Base-by-base conservation (phyloP, 2,113 vertebrate species). In the Potamarius usumacintae region DNA sequence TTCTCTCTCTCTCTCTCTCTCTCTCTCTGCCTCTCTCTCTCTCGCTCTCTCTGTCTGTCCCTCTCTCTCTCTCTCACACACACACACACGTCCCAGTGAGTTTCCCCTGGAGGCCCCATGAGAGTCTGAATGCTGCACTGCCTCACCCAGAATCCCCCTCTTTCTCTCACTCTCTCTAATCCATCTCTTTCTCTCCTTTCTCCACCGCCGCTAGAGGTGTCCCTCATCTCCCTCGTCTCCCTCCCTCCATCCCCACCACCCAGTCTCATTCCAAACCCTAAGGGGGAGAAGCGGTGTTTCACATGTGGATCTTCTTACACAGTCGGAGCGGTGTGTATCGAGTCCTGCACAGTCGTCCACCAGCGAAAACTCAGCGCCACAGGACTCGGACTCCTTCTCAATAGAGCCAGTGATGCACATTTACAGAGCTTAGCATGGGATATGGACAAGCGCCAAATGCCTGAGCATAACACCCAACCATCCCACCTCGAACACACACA, bases 51-150 rank as follows among this genome's bases (percentile, higher is more conserved):
- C 7, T 12, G n/a, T n/a, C n/a, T n/a, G n/a, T n/a, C n/a, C n/a
- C n/a, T 1, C 65, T 11, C 10, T 4, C 67, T 30, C 67, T 30
- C 67, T 15, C 69, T 57, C 5, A 4, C 14, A 57, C 77, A 79
- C 52, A 79, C 77, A 79, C 77, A 57, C 77, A 79, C 2, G 18
- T 22, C 27, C 27, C 8, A 30, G 27, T 34, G 27, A 30, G 78
- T 42, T 81, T 81, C 30, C 57, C 79, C 57, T 62, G 79, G 57
- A 81, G 79, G 79, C 79, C 79, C 57, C 79, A 81, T 34, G 79
- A 81, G 79, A 57, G 15, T 4, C 79, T 81, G 57, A 81, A 81
- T 81, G 79, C 79, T 57, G 55, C 79, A 81, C 27, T 81, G 30
- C 79, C 14, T 81, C 57, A 4, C 57, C n/a, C 78, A 27, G 27